phyloP scores from a whole-genome alignment of 2,113 vertebrate species.

The Cyanistes caeruleus region DNA sequence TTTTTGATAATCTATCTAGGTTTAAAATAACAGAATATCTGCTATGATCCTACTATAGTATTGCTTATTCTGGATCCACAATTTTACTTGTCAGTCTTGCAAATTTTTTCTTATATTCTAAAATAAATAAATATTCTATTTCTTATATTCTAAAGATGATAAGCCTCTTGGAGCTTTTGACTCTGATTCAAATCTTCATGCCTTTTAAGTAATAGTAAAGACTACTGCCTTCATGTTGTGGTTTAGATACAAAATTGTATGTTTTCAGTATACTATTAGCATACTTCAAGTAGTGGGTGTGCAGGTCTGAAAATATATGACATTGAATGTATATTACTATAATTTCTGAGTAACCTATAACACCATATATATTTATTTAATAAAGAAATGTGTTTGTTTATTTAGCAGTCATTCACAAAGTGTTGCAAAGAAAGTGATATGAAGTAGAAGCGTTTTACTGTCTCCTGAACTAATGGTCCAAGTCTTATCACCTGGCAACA shows the following conservation, averaged over 20 bases:
- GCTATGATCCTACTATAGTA: neutral
- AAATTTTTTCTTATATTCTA: neutral
- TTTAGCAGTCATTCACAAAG: neutral
- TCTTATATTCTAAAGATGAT: neutral
- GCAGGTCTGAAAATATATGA: neutral
- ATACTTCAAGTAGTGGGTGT: neutral
- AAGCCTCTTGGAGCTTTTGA: neutral
- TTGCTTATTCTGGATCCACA: neutral
- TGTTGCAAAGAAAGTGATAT: neutral
- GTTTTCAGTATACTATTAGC: neutral
- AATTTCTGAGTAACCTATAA: neutral
- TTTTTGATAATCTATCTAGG: neutral
- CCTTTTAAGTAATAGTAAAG: neutral
- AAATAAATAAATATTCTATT: neutral
- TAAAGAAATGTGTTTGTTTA: neutral
- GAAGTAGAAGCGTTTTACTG: neutral
- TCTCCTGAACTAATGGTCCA: conserved; percentile 26
- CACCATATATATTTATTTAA: neutral
- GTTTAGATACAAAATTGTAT: neutral
- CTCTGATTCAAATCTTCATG: neutral
- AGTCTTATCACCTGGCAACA: conserved; percentile 9
- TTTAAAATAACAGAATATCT: neutral
- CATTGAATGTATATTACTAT: neutral
- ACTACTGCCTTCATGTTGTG: neutral
- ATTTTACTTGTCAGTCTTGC: neutral